These are phyloP conservation scores for Anas georgica DNA, from an alignment of 2,797 vertebrate species.

Conservation along the genomic window DNA sequence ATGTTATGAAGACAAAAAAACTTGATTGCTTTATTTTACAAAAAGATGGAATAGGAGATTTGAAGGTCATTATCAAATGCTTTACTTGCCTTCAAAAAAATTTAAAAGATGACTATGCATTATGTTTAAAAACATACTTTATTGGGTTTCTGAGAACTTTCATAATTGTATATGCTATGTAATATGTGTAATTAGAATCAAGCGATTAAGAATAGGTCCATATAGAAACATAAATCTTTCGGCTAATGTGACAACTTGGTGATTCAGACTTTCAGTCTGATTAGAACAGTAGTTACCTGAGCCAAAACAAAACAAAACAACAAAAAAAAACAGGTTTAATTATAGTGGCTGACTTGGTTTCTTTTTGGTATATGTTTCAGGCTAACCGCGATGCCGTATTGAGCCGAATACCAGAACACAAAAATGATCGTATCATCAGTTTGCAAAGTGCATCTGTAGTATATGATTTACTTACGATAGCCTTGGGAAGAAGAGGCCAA, in stretches of 20 bases:
- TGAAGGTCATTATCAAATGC: not conserved
- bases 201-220: not conserved
- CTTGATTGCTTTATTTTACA: not conserved
- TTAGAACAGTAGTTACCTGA: not conserved
- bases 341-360: not conserved
- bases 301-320: not conserved
- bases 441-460: conserved; percentile 97
- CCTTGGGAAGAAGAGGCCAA: conserved; percentile 95
- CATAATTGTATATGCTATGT: not conserved
- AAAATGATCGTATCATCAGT: conserved; percentile 95
- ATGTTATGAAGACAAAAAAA: not conserved
- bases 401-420: conserved; percentile 97
- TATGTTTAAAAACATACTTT: not conserved
- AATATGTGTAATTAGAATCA: not conserved
- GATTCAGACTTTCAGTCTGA: not conserved
- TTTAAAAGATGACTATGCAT: not conserved
- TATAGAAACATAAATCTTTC: not conserved
- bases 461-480: conserved; percentile 96
- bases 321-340: not conserved
- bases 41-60: not conserved
- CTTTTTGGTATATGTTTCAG: conserved; percentile 58
- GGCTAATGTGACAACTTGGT: not conserved
- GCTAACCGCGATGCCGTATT: conserved; percentile 94
- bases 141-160: not conserved
- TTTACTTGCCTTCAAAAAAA: not conserved